Evolutionary conservation across 2,888 invertebrate species (phyloP).

Genomic region (Diarsia mendica): DNA sequence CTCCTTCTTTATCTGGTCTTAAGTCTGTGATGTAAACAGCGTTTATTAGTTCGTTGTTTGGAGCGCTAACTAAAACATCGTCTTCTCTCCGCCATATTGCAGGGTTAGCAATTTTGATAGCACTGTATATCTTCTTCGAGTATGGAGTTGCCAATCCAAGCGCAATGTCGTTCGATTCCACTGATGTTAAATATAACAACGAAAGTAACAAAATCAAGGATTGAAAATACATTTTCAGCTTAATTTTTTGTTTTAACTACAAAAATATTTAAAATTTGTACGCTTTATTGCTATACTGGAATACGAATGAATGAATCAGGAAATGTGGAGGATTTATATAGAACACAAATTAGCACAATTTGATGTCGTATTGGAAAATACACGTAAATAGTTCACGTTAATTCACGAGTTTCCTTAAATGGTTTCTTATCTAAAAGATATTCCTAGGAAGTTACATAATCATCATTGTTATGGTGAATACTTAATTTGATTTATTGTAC

Average conservation of each 20-base stretch:
- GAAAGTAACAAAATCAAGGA: not conserved
- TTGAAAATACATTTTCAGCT: constrained; percentile 36
- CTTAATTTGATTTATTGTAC: constrained; percentile 11
- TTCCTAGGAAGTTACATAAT: constrained; percentile 50
- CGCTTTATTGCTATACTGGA: constrained; percentile 1
- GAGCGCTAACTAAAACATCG: constrained; percentile 76
- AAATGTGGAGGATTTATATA: constrained; percentile 46
- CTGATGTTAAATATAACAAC: constrained; percentile 32
- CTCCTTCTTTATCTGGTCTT: constrained; percentile 82
- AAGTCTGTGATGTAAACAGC: constrained; percentile 82
- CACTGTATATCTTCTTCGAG: constrained; percentile 79
- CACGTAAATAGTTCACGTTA: constrained; percentile 39
- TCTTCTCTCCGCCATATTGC: constrained; percentile 83
- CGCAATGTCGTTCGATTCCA: constrained; percentile 57
- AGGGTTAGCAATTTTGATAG: constrained; percentile 79
- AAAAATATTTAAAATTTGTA: not conserved
- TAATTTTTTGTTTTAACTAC: not conserved
- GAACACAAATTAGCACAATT: constrained; percentile 44
- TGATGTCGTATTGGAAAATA: constrained; percentile 35
- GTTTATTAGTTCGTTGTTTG: constrained; percentile 77
- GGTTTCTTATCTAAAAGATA: constrained; percentile 37
- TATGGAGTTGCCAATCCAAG: constrained; percentile 60
- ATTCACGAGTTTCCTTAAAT: constrained; percentile 45
- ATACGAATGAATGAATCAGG: constrained; percentile 38
- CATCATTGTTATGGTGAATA: constrained; percentile 7